A percentile compares a stretch with the other conserved stretches of the same genome.
These are phyloP conservation scores for Chloebia gouldiae DNA, from an alignment of 2,113 vertebrate genomes.

Conservation along the genomic window DNA sequence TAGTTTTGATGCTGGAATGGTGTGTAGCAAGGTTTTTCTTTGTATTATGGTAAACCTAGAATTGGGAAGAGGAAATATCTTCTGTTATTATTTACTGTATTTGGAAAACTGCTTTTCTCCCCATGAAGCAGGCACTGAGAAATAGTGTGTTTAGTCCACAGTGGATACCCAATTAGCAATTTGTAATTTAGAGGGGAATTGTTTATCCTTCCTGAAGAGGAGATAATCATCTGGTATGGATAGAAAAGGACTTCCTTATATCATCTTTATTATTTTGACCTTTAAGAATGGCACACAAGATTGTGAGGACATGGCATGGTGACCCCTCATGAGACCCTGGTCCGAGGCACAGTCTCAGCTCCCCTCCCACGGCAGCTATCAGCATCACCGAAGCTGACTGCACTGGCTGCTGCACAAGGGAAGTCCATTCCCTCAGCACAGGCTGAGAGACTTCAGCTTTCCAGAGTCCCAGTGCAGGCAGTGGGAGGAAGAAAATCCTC, in stretches of 20 bases:
- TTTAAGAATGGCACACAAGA: neutral
- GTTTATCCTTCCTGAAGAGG: neutral
- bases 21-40: neutral
- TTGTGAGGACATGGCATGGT: neutral
- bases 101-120: neutral
- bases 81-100: neutral
- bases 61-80: neutral
- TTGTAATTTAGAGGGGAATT: neutral
- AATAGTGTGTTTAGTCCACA: neutral
- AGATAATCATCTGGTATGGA: neutral
- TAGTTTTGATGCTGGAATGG: conserved; percentile 13
- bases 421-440: neutral
- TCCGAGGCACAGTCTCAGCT: neutral
- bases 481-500: neutral
- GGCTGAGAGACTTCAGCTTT: neutral
- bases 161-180: neutral
- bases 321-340: neutral
- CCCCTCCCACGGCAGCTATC: neutral
- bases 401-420: neutral
- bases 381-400: neutral
- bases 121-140: neutral
- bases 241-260: neutral
- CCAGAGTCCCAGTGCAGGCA: neutral
- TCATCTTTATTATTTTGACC: neutral
- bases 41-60: conserved; percentile 66